These are phyloP conservation scores for Iselma pallidipennis DNA, from an alignment of 2,888 invertebrate genomes.

Conservation along the genomic window DNA sequence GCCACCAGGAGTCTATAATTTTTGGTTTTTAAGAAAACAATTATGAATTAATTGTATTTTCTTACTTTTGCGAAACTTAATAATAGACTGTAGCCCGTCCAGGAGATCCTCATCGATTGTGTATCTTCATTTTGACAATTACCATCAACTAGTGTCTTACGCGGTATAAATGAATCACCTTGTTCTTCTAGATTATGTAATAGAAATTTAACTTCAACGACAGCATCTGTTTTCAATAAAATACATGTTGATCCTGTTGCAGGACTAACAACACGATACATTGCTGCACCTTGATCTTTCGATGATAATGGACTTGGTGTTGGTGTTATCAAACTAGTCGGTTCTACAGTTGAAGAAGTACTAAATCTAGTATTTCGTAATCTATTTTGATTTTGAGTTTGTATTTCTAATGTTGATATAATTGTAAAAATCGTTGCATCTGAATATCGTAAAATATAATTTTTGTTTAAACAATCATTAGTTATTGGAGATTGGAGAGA, in stretches of 20 bases:
- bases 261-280: slow-evolving; percentile 70
- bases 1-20: slow-evolving; percentile 78
- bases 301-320: slow-evolving; percentile 28
- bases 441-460: no score
- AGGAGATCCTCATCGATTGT: slow-evolving; percentile 72
- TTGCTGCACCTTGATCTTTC: slow-evolving; percentile 45
- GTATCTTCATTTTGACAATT: slow-evolving; percentile 76
- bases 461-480: not conserved
- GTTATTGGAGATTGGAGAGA: not conserved
- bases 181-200: slow-evolving; percentile 53
- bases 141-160: slow-evolving; percentile 69
- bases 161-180: slow-evolving; percentile 76
- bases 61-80: slow-evolving; percentile 80
- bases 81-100: slow-evolving; percentile 74
- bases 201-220: slow-evolving; percentile 60
- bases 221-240: slow-evolving; percentile 74
- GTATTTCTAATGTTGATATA: slow-evolving; percentile 42
- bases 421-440: slow-evolving; percentile 31
- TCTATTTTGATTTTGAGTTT: slow-evolving; percentile 35
- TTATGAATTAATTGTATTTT: not conserved
- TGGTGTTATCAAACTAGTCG: slow-evolving; percentile 30
- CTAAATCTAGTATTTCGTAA: slow-evolving; percentile 70
- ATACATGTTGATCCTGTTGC: slow-evolving; percentile 76
- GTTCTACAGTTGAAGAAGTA: slow-evolving; percentile 55
- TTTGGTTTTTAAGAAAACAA: not conserved